Base-by-base conservation (phyloP, 2,797 vertebrate genomes). In the Oreortyx pictus region DNA sequence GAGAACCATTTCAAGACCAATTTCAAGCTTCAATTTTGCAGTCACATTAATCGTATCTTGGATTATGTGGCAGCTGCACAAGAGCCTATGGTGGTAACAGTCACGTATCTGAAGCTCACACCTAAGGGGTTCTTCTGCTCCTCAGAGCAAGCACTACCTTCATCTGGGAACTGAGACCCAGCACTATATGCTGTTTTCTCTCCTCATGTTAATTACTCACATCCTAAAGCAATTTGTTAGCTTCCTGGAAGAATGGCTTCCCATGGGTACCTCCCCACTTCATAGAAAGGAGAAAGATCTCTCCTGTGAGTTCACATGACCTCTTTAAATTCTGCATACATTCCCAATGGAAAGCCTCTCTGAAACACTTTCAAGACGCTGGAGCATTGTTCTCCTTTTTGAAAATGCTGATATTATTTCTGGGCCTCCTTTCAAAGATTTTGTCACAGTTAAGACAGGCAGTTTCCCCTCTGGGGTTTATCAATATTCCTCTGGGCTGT, bases 391-490 rank as follows among this genome's bases (percentile, higher is more conserved):
- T 94, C 85, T 70, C 60, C 80, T 94, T 94, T 77, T 75, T 67
- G 52, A 95, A 94, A 95, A 64, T 10, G 90, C 82, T 89, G 92
- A 91, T 83, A 24, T 71, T 89, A 61, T 56, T 85, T 37, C 33
- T 76, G 14, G 57, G 39, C 82, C 71, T 94, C 57, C n/a, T 81
- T 82, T 92, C 67, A 94, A 89, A 91, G 64, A 77, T 79, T 95
- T 83, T 94, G 82, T 91, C 82, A 82, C 35, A 76, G 89, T 83
- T 88, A 89, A 92, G 85, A 86, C 37, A 81, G 70, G 62, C 59
- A 83, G 44, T 76, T 93, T 89, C 41, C 82, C 85, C 87, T 86
- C 79, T 82, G 90, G 92, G 90, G 70, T 68, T 64, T 67, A 84
- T 89, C 87, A 54, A 31, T 87, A 94, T 67, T 76, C 67, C 82